Evolutionary conservation across 1,140 invertebrate species (phyloP).

Genomic region (Tenebrio molitor): DNA sequence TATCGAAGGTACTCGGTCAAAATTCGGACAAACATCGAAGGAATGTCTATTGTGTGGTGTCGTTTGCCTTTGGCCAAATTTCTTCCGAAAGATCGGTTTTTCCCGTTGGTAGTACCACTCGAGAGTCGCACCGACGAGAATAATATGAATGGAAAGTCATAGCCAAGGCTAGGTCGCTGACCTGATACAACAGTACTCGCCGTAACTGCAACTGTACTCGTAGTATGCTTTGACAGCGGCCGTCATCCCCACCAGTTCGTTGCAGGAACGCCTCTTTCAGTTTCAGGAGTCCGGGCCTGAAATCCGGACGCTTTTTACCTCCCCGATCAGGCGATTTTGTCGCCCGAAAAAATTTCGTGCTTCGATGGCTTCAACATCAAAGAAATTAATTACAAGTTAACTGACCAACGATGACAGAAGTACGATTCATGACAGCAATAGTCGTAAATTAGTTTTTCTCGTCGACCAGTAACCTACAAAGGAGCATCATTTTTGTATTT

Average conservation of each 20-base stretch:
- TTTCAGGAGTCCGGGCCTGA: constrained; percentile 45
- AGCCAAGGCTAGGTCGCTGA: constrained; percentile 66
- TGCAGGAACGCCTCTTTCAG: constrained; percentile 33
- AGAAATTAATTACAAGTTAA: constrained; percentile 34
- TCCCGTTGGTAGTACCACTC: background rate
- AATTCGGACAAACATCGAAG: constrained; percentile 11
- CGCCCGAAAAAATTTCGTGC: constrained; percentile 17
- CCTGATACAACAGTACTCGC: constrained; percentile 64
- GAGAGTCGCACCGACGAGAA: constrained; percentile 1
- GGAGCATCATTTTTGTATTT: constrained; percentile 11
- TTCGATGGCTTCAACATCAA: constrained; percentile 8
- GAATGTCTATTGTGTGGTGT: constrained; percentile 6
- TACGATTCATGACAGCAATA: background rate
- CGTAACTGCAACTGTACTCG: constrained; percentile 64
- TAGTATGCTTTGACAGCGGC: constrained; percentile 54
- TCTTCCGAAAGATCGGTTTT: constrained; percentile 15
- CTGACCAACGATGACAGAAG: background rate
- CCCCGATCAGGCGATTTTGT: background rate
- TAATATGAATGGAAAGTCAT: constrained; percentile 63
- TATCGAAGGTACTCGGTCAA: background rate
- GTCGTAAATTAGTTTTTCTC: constrained; percentile 2
- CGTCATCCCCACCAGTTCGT: constrained; percentile 19
- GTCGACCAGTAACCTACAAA: constrained; percentile 5
- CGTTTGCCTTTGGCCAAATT: background rate
- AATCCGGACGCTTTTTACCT: constrained; percentile 45